phyloP scores from a whole-genome alignment of 2,113 vertebrate species.

The Turdus rufiventris region DNA sequence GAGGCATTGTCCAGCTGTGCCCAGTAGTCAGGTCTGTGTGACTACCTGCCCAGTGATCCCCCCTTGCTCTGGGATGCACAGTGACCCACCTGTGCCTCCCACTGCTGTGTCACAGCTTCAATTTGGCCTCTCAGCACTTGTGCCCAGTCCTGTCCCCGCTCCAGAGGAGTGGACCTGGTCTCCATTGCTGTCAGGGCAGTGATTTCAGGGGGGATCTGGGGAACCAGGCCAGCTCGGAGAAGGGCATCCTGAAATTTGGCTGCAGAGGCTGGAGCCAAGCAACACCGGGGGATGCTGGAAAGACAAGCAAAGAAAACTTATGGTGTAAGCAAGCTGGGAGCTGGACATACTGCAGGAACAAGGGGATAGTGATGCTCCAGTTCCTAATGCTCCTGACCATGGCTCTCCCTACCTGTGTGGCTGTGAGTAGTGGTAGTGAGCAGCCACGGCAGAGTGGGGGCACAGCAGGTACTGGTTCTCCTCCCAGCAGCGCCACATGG shows the following conservation, averaged over 20 bases:
- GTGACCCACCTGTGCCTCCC: fast-evolving
- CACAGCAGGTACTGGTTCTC: constrained; percentile 76
- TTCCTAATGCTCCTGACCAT: neutral
- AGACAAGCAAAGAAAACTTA: neutral
- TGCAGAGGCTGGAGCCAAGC: constrained; percentile 86
- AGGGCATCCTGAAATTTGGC: constrained; percentile 85
- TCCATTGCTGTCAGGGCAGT: constrained; percentile 70
- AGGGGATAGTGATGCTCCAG: neutral
- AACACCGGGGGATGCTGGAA: constrained; percentile 71
- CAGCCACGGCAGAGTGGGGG: constrained; percentile 74
- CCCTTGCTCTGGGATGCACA: fast-evolving
- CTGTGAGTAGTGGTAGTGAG: constrained; percentile 71
- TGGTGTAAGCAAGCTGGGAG: fast-evolving
- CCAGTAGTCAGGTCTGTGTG: neutral
- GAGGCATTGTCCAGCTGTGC: neutral
- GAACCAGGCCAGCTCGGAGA: constrained; percentile 75
- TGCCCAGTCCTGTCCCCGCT: constrained; percentile 77
- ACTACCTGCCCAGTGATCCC: neutral
- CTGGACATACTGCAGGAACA: neutral
- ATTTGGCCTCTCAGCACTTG: constrained; percentile 62
- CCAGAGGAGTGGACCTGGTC: constrained; percentile 73
- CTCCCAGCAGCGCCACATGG: constrained; percentile 74
- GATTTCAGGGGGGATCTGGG: constrained; percentile 74
- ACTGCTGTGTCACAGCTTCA: neutral
- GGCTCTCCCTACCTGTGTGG: neutral